phyloP scores from a whole-genome alignment of 30 jellyfish, hydroid and myxozoan genomes.

The Cassiopea xamachana region DNA sequence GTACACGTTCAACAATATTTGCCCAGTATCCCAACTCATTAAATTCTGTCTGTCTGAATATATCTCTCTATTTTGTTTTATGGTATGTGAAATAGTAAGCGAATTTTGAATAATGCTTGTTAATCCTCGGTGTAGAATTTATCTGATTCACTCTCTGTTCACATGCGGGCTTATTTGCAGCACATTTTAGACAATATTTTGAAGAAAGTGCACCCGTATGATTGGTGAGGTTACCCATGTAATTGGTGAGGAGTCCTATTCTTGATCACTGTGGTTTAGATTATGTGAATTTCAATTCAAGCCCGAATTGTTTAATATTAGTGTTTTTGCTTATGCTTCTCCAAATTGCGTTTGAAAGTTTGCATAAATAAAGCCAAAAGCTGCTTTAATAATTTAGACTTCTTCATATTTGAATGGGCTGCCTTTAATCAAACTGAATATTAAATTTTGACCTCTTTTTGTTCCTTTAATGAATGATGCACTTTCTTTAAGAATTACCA shows the following conservation, averaged over 20 bases:
- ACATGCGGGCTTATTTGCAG: neutral
- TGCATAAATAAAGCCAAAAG: neutral
- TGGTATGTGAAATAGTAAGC: slow-evolving; percentile 15
- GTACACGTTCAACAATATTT: neutral
- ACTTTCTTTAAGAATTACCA: too few relatives aligned
- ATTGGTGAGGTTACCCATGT: too few relatives aligned
- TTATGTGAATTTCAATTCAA: too few relatives aligned
- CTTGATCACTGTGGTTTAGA: too few relatives aligned
- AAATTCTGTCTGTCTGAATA: neutral
- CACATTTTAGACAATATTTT: neutral
- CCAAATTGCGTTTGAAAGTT: too few relatives aligned
- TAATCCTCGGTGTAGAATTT: neutral
- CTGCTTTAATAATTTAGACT: neutral
- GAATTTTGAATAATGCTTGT: neutral
- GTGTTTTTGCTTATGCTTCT: too few relatives aligned
- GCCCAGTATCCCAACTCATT: too few relatives aligned
- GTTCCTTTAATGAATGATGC: neutral
- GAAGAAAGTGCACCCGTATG: neutral
- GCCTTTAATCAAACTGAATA: neutral
- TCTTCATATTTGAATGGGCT: neutral
- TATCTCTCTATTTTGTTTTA: neutral
- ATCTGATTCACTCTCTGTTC: neutral
- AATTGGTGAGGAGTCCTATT: too few relatives aligned
- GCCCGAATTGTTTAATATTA: too few relatives aligned
- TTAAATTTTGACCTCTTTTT: neutral